Base-by-base conservation (phyloP, 1,140 invertebrate species). In the Pseudomyrmex cubaensis region DNA sequence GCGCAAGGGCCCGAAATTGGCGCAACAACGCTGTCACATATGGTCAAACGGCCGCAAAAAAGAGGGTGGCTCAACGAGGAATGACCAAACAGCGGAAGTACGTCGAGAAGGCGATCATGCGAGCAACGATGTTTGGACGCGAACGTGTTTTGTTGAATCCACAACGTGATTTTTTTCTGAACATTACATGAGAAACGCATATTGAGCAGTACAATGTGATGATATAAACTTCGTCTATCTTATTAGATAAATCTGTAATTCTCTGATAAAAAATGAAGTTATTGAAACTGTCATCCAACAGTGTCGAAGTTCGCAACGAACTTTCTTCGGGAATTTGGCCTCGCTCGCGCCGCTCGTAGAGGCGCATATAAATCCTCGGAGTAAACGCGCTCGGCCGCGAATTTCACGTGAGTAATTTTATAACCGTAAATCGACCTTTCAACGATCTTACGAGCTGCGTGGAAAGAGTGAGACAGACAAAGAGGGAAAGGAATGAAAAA, bases 341-440 rank as follows among this genome's bases (percentile, higher is more conserved):
- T 73, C 52, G 54, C 52, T 67, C 52, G 76, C 62, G 76, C 86
- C 17, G 25, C 20, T n/a, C 35, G 17, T 52, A 86, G 84, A 75
- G 63, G 56, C 20, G 83, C 73, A 89, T 35, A 35, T 91, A 92
- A 90, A 93, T 93, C 84, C 82, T 52, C 56, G 20, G 56, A 48
- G 78, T 87, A 89, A 92, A 89, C 78, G 78, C 85, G 85, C 86
- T 84, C 84, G 84, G 85, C 70, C 86, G 86, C 91, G 91, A 92
- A 93, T 92, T 92, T 92, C 90, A 90, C 90, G 87, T 88, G 87
- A 91, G 89, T 91, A 93, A 90, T 93, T 93, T 93, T 91, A 90
- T 91, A 93, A 93, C 93, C 91, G 93, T 93, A 93, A 94, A 94
- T 94, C 89, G 90, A 90, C 80, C 89, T 93, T 92, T 93, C 93